These are phyloP conservation scores for Pogonognathellus flavescens DNA, from an alignment of 1,140 invertebrate species.

Conservation along the genomic window DNA sequence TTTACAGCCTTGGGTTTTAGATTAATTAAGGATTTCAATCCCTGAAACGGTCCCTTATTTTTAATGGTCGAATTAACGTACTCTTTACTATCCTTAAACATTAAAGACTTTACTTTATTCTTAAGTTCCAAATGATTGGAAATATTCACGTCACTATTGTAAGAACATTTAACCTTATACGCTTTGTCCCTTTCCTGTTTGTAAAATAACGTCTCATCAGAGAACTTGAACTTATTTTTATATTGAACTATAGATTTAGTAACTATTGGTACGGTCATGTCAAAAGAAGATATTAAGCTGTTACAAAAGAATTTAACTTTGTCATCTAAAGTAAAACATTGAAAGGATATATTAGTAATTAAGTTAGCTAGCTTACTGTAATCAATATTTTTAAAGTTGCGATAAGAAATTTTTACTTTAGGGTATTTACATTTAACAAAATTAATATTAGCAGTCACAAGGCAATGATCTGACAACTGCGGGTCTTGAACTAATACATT, in stretches of 20 bases:
- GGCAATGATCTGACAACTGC: not conserved
- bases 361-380: not conserved
- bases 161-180: not conserved
- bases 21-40: too few relatives aligned
- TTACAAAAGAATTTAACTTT: not conserved
- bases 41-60: too few relatives aligned
- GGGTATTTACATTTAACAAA: not conserved
- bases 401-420: not conserved
- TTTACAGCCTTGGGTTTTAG: too few relatives aligned
- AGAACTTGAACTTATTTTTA: not conserved
- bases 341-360: not conserved
- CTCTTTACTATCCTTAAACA: too few relatives aligned
- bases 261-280: not conserved
- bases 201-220: not conserved
- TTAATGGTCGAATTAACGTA: too few relatives aligned
- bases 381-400: not conserved
- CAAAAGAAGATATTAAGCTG: not conserved
- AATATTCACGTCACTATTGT: not conserved
- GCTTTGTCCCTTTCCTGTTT: not conserved
- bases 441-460: not conserved
- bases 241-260: not conserved
- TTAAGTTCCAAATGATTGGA: not conserved
- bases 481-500: not conserved
- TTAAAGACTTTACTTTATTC: not conserved
- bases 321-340: not conserved